Conservation (phyloP, 1,140 invertebrate genomes). For the Trypoxylus dichotomus region DNA sequence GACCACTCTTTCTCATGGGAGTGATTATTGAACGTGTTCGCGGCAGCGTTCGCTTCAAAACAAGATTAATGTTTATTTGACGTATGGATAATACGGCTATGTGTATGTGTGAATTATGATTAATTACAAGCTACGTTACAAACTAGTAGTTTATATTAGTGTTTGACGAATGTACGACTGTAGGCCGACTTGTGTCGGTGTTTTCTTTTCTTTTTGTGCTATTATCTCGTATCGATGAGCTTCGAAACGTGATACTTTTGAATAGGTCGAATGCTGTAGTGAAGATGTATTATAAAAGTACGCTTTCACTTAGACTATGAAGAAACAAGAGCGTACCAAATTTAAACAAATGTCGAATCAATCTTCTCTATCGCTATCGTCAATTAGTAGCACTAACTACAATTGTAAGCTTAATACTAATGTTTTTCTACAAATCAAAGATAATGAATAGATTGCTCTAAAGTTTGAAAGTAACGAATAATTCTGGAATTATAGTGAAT, state of each 20-base stretch:
- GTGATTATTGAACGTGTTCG: conserved; percentile 27
- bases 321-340: too few relatives aligned
- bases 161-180: conserved; percentile 12
- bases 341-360: too few relatives aligned
- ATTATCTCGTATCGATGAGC: background rate
- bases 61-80: conserved; percentile 33
- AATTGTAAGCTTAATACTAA: too few relatives aligned
- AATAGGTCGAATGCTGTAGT: background rate
- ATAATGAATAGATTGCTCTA: too few relatives aligned
- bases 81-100: conserved; percentile 25
- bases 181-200: background rate
- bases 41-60: conserved; percentile 27
- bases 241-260: background rate
- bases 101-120: conserved; percentile 29
- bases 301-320: too few relatives aligned
- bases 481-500: too few relatives aligned
- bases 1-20: conserved; percentile 19
- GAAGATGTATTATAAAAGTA: background rate
- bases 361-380: too few relatives aligned
- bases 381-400: too few relatives aligned
- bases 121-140: conserved; percentile 14
- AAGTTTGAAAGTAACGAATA: too few relatives aligned
- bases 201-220: background rate
- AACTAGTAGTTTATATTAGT: conserved; percentile 27
- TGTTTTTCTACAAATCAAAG: too few relatives aligned